phyloP scores from a whole-genome alignment of 2,113 vertebrate genomes.

The Oncorhynchus nerka region DNA sequence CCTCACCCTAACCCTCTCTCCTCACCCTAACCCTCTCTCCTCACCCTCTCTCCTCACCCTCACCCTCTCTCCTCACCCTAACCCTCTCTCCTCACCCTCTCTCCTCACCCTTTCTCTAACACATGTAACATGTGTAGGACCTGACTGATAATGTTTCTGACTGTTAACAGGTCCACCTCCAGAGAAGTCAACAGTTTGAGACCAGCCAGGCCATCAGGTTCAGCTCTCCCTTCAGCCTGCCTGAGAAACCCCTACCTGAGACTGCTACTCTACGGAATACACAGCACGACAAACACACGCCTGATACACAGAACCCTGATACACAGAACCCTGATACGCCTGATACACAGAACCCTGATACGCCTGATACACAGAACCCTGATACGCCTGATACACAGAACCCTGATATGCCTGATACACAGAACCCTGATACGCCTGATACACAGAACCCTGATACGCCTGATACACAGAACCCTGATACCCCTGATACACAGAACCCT shows the following conservation, averaged over 20 bases:
- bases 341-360: background rate
- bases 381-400: background rate
- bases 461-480: background rate
- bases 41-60: no score
- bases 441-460: background rate
- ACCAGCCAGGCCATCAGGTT: constrained; percentile 82
- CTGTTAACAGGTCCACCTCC: constrained; percentile 67
- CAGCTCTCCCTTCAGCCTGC: constrained; percentile 55
- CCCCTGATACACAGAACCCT: background rate
- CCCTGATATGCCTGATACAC: no score
- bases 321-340: background rate
- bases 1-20: no score
- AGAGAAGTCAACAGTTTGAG: constrained; percentile 75
- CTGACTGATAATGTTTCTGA: no score
- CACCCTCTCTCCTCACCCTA: no score
- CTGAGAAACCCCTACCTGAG: constrained; percentile 38
- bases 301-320: background rate
- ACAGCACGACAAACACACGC: background rate
- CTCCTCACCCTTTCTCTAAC: no score
- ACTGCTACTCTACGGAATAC: background rate
- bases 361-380: no score
- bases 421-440: no score
- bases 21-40: no score
- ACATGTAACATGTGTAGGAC: no score
- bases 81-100: no score